These are phyloP conservation scores for Apodemia hepburni DNA, from an alignment of 2,888 invertebrate genomes.

Conservation along the genomic window DNA sequence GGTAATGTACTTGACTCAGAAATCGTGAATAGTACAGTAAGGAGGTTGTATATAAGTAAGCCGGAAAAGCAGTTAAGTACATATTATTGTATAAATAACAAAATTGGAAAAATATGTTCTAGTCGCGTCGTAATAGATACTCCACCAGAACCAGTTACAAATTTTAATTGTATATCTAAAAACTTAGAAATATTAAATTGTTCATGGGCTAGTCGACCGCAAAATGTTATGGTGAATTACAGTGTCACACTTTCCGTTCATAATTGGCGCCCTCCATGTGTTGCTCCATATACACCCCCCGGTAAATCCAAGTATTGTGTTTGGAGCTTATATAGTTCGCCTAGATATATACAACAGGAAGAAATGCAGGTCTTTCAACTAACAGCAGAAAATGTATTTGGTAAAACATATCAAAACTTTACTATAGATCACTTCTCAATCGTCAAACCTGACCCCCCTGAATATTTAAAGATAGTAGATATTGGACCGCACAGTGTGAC, in stretches of 20 bases:
- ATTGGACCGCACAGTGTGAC: slow-evolving; percentile 56
- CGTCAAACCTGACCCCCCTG: slow-evolving; percentile 60
- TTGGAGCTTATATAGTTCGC: slow-evolving; percentile 52
- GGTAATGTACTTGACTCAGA: slow-evolving; percentile 48
- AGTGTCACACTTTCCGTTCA: slow-evolving; percentile 46
- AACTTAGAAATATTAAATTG: slow-evolving; percentile 89
- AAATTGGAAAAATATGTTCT: slow-evolving; percentile 46
- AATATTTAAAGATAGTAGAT: slow-evolving; percentile 44
- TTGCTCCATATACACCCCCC: slow-evolving; percentile 34
- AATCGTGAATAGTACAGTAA: slow-evolving; percentile 82
- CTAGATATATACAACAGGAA: slow-evolving; percentile 66
- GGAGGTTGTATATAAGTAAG: slow-evolving; percentile 75
- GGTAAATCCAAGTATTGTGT: slow-evolving; percentile 44
- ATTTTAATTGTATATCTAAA: slow-evolving; percentile 86
- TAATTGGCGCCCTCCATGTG: slow-evolving; percentile 40
- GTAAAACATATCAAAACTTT: slow-evolving; percentile 68
- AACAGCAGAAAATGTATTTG: slow-evolving; percentile 82
- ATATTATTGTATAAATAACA: slow-evolving; percentile 76
- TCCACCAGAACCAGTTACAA: slow-evolving; percentile 81
- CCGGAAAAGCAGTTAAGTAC: slow-evolving; percentile 73
- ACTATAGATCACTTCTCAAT: slow-evolving; percentile 80
- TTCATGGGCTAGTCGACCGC: slow-evolving; percentile 82
- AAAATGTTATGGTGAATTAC: slow-evolving; percentile 56
- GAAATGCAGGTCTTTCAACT: slow-evolving; percentile 79
- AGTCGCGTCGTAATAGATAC: slow-evolving; percentile 64